Base-by-base conservation (phyloP, 2,888 invertebrate genomes). In the Netelia melanura region DNA sequence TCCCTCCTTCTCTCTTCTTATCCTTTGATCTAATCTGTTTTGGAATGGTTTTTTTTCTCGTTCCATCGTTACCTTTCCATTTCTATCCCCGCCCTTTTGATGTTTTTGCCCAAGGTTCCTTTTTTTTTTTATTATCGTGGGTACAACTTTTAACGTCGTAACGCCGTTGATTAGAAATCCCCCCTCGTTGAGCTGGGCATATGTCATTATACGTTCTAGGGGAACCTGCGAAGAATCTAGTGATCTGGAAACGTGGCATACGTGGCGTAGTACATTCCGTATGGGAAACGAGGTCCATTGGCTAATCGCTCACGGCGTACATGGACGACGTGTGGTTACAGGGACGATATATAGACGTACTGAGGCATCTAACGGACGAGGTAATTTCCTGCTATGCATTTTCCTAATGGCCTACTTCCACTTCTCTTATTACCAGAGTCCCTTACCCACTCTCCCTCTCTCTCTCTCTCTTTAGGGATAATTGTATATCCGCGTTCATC, bases 381-480 rank as follows among this genome's bases (percentile, higher is more conserved):
- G 81, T 64, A 81, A 84, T 84, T 84, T 84, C 84, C 84, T 76
- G 81, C 77, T 81, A 68, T 84, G 84, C 84, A 74, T 84, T 81
- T 74, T 61, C 9, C 81, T 81, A 81, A 81, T 81, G 68, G 84
- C 68, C 71, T 38, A 70, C 83, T 75, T 44, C 80, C n/a, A 76
- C 76, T 11, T 58, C 38, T 62, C 70, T 6, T 23, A 62, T 70
- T 78, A 14, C 62, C 48, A 23, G 44, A 25, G 10, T 54, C 52
- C 43, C 54, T 64, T 65, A 38, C 64, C 30, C 44, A 2, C n/a
- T 38, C 17, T 30, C 43, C 44, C 67, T 54, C 52, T n/a, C 62
- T 54, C 38, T 56, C 0, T 61, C 44, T 23, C 14, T 44, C 48
- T 54, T 11, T 43, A 56, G 11, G 61, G 48, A 64, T 84, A 78